Evolutionary conservation across 2,888 invertebrate genomes (phyloP).

Genomic region (Eupsilia transversa): DNA sequence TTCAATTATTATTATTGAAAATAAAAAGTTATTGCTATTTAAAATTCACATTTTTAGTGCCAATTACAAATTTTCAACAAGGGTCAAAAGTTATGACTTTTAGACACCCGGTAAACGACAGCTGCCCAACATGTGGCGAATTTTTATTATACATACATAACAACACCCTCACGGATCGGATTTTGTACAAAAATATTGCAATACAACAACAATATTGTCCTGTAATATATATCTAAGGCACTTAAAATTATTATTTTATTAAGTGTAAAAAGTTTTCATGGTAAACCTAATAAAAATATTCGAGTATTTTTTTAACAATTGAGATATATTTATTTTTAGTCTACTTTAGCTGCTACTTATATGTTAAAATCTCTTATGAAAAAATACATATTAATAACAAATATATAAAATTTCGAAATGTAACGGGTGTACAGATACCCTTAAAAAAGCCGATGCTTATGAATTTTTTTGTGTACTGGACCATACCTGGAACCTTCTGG

Average conservation of each 20-base stretch:
- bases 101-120: too few species aligned
- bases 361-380: background rate
- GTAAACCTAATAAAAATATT: background rate
- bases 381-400: background rate
- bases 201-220: background rate
- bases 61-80: too few species aligned
- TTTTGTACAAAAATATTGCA: background rate
- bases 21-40: too few species aligned
- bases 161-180: too few species aligned
- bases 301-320: conserved; percentile 15
- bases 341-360: background rate
- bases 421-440: background rate
- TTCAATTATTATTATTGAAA: too few species aligned
- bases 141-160: too few species aligned
- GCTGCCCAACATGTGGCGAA: too few species aligned
- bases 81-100: too few species aligned
- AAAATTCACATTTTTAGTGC: too few species aligned
- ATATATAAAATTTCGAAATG: conserved; percentile 5
- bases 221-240: conserved; percentile 21
- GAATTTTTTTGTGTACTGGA: background rate
- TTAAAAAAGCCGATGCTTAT: background rate
- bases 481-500: background rate
- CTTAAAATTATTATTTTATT: background rate
- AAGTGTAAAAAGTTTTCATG: background rate
- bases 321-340: too few species aligned